Conservation (phyloP, 92 coral and sea anemone species). For the Plumapathes pennacea region DNA sequence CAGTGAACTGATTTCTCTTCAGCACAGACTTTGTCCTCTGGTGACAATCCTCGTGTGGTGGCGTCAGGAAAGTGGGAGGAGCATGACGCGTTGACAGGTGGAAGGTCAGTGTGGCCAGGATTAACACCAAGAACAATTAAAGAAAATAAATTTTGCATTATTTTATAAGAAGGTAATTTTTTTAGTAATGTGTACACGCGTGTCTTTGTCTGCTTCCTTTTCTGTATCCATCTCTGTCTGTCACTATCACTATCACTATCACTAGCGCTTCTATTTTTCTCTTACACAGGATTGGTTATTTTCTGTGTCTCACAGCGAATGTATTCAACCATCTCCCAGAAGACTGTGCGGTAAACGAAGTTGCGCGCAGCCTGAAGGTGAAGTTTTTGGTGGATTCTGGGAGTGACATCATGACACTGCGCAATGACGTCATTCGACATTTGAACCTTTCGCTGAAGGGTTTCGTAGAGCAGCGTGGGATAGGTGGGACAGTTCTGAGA, state of each 20-base stretch:
- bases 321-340: conserved; percentile 17
- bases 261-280: conserved; percentile 1
- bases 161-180: too few relatives aligned
- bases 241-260: background rate
- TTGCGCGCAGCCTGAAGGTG: conserved; percentile 2
- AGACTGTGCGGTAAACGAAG: conserved; percentile 6
- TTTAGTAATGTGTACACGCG: too few relatives aligned
- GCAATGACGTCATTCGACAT: conserved; percentile 53
- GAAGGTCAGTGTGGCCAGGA: conserved; percentile 42
- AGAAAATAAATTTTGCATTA: too few relatives aligned
- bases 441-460: conserved; percentile 38
- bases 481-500: conserved; percentile 38
- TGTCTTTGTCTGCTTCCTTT: background rate
- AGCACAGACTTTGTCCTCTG: conserved; percentile 51
- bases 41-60: conserved; percentile 11
- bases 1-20: conserved; percentile 20
- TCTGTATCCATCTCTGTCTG: background rate
- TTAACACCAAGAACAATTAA: background rate
- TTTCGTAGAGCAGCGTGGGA: conserved; percentile 49
- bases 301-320: conserved; percentile 77
- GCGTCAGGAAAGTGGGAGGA: conserved; percentile 61
- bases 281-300: conserved; percentile 68
- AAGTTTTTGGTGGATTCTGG: conserved; percentile 81
- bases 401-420: conserved; percentile 65
- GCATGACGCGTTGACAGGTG: conserved; percentile 43